A percentile compares a stretch with the other conserved stretches of the same genome.
Evolutionary conservation across 2,888 invertebrate species (phyloP).

Genomic region (Chouioia cunea): DNA sequence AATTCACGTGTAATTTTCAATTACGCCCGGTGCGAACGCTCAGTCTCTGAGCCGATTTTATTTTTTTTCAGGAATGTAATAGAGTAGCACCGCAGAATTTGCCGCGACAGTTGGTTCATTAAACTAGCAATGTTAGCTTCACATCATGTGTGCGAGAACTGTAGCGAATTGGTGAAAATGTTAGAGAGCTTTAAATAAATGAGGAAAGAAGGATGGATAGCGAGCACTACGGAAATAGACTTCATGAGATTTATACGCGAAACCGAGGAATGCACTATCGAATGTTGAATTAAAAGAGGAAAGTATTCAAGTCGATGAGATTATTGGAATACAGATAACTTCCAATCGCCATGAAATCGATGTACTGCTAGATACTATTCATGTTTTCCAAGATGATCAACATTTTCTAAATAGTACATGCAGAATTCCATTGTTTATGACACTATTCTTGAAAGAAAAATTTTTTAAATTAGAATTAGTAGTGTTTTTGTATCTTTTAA

Average conservation of each 20-base stretch:
- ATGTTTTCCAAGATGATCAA: no score
- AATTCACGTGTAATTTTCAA: constrained; percentile 40
- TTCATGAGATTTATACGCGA: constrained; percentile 4
- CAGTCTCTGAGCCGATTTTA: background rate
- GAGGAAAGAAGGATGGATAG: constrained; percentile 7
- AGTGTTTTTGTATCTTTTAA: no score
- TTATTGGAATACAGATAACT: no score
- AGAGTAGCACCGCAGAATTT: constrained; percentile 1
- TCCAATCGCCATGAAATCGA: no score
- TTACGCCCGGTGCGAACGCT: constrained; percentile 9
- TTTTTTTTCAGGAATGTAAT: constrained; percentile 12
- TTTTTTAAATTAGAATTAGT: no score
- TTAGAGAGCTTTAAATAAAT: constrained; percentile 16
- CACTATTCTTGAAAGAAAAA: no score
- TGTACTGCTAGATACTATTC: no score
- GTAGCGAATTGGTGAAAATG: background rate
- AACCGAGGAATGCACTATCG: constrained; percentile 9
- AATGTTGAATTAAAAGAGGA: no score
- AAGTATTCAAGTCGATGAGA: no score
- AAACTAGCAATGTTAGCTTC: constrained; percentile 3
- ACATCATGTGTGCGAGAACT: background rate
- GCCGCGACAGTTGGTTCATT: constrained; percentile 39
- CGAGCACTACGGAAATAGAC: background rate
- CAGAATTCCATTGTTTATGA: no score
- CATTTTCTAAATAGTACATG: no score